Base-by-base conservation (phyloP, 2,113 vertebrate genomes). In the Equus quagga region DNA sequence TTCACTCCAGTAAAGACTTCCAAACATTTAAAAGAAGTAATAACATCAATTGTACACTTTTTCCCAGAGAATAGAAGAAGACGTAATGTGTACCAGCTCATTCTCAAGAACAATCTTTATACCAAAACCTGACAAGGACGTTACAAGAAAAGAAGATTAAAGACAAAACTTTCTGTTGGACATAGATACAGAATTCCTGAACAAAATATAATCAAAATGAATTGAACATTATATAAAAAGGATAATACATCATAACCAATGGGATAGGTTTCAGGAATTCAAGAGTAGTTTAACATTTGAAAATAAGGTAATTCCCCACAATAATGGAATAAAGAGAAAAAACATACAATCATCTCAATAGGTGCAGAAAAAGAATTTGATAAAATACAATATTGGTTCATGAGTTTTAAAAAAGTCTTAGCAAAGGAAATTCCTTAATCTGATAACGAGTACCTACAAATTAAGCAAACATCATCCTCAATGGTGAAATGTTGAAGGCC, bases 131-230 rank as follows among this genome's bases (percentile, higher is more conserved):
- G 80, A 72, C 28, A 72, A 82, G 23, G 65, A 88, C 8, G 64
- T 87, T 49, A 87, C 4, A 90, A 64, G n/a, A 82, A 94, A 93
- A 86, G 51, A 64, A 85, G 81, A 90, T 44, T 87, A 72, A 96
- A 96, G 70, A 56, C 41, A 21, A 90, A 83, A 49, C 24, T 78
- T 13, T 94, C 41, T 95, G 56, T 41, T 83, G 24, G 60, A 72
- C 21, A 80, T 69, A 51, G 70, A 33, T 82, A 67, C 44, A 93
- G 46, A 93, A 94, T 78, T 97, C 41, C 33, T 87, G 81, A 92
- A 64, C 79, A 92, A 82, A 94, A 94, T 93, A n/a, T 41, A 91
- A 78, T 87, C 24, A 70, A 75, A 90, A 87, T 90, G 60, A 94
- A 78, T 86, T 96, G 60, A 97, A n/a, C 11, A 76, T n/a, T 92